Evolutionary conservation across 2,113 vertebrate genomes (phyloP).

Genomic region (Mustelus asterias): DNA sequence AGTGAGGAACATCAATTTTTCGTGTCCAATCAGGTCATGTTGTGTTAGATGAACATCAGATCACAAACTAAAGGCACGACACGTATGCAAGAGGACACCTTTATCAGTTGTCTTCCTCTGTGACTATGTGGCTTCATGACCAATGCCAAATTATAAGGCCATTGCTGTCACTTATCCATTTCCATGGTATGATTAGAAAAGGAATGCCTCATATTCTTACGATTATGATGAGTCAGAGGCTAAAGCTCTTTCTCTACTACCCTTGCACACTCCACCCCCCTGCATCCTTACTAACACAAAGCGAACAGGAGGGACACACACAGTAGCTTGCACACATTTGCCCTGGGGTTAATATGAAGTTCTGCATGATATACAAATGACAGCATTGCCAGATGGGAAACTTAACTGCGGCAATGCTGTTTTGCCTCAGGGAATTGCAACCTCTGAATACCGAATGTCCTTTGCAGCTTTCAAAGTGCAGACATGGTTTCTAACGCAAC

Average conservation of each 20-base stretch:
- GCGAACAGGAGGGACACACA: neutral
- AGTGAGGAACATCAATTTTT: neutral
- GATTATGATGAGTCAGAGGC: neutral
- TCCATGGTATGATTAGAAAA: neutral
- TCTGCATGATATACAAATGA: slow-evolving; percentile 9
- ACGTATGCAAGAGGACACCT: neutral
- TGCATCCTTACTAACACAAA: neutral
- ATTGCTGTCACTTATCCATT: neutral
- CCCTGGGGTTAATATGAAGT: slow-evolving; percentile 33
- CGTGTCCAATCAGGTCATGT: neutral
- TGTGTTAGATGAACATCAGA: neutral
- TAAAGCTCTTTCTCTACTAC: neutral
- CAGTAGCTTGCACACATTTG: neutral
- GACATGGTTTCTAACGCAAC: neutral
- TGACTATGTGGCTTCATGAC: neutral
- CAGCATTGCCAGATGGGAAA: slow-evolving; percentile 8
- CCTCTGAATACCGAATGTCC: slow-evolving; percentile 27
- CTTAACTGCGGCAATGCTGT: slow-evolving; percentile 31
- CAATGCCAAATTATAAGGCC: neutral
- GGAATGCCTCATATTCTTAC: neutral
- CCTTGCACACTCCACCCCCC: neutral
- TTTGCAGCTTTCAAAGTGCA: neutral
- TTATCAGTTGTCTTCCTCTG: neutral
- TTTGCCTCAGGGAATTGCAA: slow-evolving; percentile 27
- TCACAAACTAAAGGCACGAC: neutral